phyloP scores from a whole-genome alignment of 1,140 invertebrate species.

The Zaprionus africanus region DNA sequence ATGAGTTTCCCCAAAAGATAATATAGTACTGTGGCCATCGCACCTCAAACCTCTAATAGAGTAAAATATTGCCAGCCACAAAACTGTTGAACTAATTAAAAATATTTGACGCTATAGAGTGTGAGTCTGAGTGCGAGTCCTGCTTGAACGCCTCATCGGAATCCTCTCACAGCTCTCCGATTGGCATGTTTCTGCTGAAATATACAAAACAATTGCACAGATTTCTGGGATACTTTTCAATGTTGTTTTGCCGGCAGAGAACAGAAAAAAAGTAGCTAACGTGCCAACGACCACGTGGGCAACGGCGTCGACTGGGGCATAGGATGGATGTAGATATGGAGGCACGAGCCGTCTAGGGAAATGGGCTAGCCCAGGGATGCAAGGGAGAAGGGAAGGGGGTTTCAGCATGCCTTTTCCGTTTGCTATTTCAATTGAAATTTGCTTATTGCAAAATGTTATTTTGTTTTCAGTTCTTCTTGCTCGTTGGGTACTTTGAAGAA shows the following conservation, averaged over 20 bases:
- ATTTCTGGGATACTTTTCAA: constrained; percentile 62
- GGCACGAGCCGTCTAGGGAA: background rate
- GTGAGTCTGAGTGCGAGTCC: background rate
- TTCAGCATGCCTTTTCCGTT: constrained; percentile 58
- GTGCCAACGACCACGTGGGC: constrained; percentile 22
- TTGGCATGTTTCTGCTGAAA: constrained; percentile 26
- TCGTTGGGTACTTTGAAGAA: constrained; percentile 56
- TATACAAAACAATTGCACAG: constrained; percentile 49
- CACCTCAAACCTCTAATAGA: background rate
- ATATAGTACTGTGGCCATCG: background rate
- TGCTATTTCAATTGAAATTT: constrained; percentile 77
- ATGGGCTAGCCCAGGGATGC: background rate
- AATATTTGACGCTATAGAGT: constrained; percentile 27
- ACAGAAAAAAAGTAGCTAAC: constrained; percentile 26
- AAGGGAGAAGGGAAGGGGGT: background rate
- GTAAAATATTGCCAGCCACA: background rate
- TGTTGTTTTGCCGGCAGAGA: constrained; percentile 18
- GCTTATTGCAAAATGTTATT: constrained; percentile 72
- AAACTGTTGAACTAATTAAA: constrained; percentile 29
- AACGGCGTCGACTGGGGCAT: background rate
- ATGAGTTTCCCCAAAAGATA: background rate
- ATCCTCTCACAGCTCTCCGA: background rate
- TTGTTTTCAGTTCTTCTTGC: constrained; percentile 37
- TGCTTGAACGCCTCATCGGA: background rate
- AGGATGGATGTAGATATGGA: background rate